Evolutionary conservation across 2,113 vertebrate genomes (phyloP), one percentile per base, ranked within the genome.

Genomic region (Dasyornis broadbenti): DNA sequence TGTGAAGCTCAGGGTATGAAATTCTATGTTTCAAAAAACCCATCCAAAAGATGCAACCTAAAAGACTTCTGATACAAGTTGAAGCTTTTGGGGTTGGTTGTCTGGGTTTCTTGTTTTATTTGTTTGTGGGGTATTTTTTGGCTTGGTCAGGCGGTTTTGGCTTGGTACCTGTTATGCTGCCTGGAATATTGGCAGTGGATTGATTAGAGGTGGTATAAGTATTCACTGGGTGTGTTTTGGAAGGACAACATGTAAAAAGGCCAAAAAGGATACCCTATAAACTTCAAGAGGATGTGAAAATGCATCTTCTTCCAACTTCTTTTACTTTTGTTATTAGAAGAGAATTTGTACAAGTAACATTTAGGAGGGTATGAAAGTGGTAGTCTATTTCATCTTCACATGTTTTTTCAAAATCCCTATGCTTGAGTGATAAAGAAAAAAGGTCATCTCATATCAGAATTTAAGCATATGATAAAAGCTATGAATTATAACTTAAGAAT

Each of bases 61-160:
- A 33, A 82, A 69, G 4, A 19, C 7, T 69, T 72, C 33, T 64
- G 4, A 52, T 60, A 40, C 2, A n/a, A 35, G 2, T 10, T 70
- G 31, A 7, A 23, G 6, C 3, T 20, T 92, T 86, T 20, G 13
- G 2, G 0, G 0, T 44, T 31, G 4, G 42, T 37, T 39, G 7
- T 5, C 37, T 23, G 47, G 5, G 0, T 15, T 39, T 35, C 39
- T 49, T 39, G 37, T 28, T 66, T 2, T 40, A 8, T 11, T 60
- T 40, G 5, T 40, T 2, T 49, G 12, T 44, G 24, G 30, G 11
- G 3, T 23, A 9, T 22, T 37, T 83, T 47, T 49, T 15, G 1
- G 2, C 50, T 64, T 52, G 8, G 15, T 66, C 52, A 52, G 16
- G 0, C 18, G 14, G 8, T 40, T 59, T 77, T 78, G 14, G 1